A percentile compares a stretch with the other conserved stretches of the same genome.
Evolutionary conservation across 1,140 invertebrate genomes (phyloP).

Genomic region (Trichomalopsis sarcophagae): DNA sequence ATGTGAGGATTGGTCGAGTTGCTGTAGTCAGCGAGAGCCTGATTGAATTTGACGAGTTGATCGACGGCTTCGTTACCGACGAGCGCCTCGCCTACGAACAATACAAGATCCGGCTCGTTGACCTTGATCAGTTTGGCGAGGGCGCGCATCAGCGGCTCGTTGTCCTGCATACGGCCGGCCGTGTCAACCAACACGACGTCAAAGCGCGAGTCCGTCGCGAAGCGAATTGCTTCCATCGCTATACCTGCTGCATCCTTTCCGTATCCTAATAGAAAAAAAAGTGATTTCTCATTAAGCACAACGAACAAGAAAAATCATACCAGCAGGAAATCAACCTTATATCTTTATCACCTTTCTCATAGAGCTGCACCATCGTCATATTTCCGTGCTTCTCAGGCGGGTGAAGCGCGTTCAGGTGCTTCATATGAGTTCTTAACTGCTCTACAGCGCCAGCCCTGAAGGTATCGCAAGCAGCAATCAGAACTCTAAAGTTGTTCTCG

Average conservation of each 20-base stretch:
- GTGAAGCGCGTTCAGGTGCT: constrained; percentile 96
- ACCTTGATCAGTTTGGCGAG: constrained; percentile 91
- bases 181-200: constrained; percentile 98
- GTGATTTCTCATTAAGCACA: background rate
- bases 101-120: constrained; percentile 97
- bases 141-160: constrained; percentile 98
- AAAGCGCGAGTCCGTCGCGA: constrained; percentile 85
- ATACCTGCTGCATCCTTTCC: constrained; percentile 99
- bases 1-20: constrained; percentile 89
- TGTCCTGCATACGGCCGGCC: constrained; percentile 99
- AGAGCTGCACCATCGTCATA: constrained; percentile 91
- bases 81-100: constrained; percentile 99
- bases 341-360: constrained; percentile 85
- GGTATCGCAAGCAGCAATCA: constrained; percentile 99
- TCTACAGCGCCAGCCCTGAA: constrained; percentile 99
- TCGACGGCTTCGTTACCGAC: constrained; percentile 99
- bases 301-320: background rate
- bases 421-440: constrained; percentile 95
- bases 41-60: constrained; percentile 99
- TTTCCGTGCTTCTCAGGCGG: constrained; percentile 84
- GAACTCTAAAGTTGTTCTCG: constrained; percentile 96
- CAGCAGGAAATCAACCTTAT: too few relatives aligned
- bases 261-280: constrained; percentile 77
- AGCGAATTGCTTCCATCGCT: constrained; percentile 96
- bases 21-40: constrained; percentile 93